phyloP scores from a whole-genome alignment of 2,888 invertebrate species.

The Glyphotaelius pellucidus region DNA sequence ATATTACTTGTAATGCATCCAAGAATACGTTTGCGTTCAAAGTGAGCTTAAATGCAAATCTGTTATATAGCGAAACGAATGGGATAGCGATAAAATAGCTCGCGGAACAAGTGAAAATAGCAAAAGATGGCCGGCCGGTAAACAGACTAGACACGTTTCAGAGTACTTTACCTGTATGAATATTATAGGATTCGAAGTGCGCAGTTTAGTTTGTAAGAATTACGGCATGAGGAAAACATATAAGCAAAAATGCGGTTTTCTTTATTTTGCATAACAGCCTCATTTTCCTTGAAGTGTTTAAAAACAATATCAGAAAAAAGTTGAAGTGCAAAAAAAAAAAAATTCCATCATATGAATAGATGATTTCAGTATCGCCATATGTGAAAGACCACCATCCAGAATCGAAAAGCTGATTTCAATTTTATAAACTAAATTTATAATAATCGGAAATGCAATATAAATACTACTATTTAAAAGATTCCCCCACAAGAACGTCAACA shows the following conservation, averaged over 20 bases:
- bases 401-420: too few species aligned
- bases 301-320: background rate
- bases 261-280: background rate
- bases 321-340: too few species aligned
- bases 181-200: background rate
- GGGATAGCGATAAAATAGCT: background rate
- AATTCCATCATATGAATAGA: too few species aligned
- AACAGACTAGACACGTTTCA: background rate
- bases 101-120: background rate
- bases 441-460: too few species aligned
- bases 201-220: background rate
- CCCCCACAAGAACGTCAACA: too few species aligned
- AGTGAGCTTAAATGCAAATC: background rate
- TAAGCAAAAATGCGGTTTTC: background rate
- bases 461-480: too few species aligned
- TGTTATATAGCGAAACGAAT: constrained; percentile 2
- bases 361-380: too few species aligned
- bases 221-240: background rate
- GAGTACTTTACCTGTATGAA: background rate
- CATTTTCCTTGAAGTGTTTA: background rate
- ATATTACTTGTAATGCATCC: background rate
- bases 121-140: background rate
- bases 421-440: too few species aligned
- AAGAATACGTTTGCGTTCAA: background rate
- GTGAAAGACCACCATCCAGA: too few species aligned